phyloP scores from a whole-genome alignment of 2,797 vertebrate genomes.

The Babyrousa celebensis region DNA sequence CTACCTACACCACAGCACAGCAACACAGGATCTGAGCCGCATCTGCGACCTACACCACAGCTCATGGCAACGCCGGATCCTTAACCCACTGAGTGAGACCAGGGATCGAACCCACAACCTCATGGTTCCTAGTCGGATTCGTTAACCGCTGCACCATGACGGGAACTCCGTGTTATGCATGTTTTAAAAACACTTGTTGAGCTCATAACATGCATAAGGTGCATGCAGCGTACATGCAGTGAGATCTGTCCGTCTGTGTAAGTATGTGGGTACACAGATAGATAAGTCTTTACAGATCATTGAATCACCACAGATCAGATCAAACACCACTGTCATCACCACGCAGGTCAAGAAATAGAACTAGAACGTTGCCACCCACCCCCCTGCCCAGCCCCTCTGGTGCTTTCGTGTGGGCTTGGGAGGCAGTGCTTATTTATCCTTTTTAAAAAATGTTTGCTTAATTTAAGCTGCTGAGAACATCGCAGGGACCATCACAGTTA shows the following conservation, averaged over 20 bases:
- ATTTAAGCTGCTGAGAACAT: too few relatives aligned
- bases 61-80: too few relatives aligned
- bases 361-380: too few relatives aligned
- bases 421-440: not conserved
- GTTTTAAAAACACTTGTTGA: not conserved
- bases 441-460: not conserved
- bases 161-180: rapidly evolving
- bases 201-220: not conserved
- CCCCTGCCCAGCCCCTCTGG: not conserved
- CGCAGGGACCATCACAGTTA: not conserved
- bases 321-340: not conserved
- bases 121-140: too few relatives aligned
- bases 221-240: rapidly evolving
- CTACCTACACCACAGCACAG: too few relatives aligned
- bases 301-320: not conserved
- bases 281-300: rapidly evolving
- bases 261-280: rapidly evolving
- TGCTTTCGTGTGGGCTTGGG: not conserved
- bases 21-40: too few relatives aligned
- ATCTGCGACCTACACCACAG: too few relatives aligned
- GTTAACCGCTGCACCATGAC: too few relatives aligned
- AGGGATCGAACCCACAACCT: too few relatives aligned
- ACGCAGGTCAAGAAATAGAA: not conserved
- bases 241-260: rapidly evolving
- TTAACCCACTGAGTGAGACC: too few relatives aligned